These are phyloP conservation scores for Gymnocephalus cernua DNA, from an alignment of 2,113 vertebrate species.

Conservation along the genomic window DNA sequence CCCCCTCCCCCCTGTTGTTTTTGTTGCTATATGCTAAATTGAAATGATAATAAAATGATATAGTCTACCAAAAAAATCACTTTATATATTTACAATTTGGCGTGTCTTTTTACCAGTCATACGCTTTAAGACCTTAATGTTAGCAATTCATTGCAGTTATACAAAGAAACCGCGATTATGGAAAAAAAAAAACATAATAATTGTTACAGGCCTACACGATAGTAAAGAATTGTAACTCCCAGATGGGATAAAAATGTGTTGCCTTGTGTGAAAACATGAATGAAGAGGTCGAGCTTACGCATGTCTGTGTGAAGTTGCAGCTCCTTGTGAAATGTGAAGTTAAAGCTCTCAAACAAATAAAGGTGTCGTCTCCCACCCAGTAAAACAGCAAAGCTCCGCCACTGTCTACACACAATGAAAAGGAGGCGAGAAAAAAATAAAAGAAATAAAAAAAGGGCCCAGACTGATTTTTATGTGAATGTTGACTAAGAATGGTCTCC, in stretches of 20 bases:
- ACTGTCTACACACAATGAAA: slow-evolving; percentile 54
- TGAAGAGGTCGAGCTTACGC: slow-evolving; percentile 10
- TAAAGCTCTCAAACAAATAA: slow-evolving; percentile 53
- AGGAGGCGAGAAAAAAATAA: slow-evolving; percentile 31
- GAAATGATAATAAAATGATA: no score
- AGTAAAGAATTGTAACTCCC: not conserved
- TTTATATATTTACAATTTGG: no score
- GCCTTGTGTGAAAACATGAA: not conserved
- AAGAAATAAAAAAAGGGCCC: slow-evolving; percentile 35
- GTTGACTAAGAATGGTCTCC: slow-evolving; percentile 80
- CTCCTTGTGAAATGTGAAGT: slow-evolving; percentile 38
- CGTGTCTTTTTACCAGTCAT: no score
- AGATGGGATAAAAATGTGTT: not conserved
- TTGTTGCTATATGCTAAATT: no score
- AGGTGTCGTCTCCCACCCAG: slow-evolving; percentile 41
- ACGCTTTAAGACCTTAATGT: no score
- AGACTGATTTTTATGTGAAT: slow-evolving; percentile 77
- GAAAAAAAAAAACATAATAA: no score
- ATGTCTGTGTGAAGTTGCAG: slow-evolving; percentile 21
- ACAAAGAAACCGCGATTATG: no score
- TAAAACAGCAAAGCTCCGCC: slow-evolving; percentile 40
- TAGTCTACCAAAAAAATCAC: no score
- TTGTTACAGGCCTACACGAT: no score
- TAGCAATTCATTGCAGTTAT: no score
- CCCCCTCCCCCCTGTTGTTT: no score